A percentile compares a stretch with the other conserved stretches of the same genome.
phyloP scores from a whole-genome alignment of 2,888 invertebrate species.

The Clivina fossor region DNA sequence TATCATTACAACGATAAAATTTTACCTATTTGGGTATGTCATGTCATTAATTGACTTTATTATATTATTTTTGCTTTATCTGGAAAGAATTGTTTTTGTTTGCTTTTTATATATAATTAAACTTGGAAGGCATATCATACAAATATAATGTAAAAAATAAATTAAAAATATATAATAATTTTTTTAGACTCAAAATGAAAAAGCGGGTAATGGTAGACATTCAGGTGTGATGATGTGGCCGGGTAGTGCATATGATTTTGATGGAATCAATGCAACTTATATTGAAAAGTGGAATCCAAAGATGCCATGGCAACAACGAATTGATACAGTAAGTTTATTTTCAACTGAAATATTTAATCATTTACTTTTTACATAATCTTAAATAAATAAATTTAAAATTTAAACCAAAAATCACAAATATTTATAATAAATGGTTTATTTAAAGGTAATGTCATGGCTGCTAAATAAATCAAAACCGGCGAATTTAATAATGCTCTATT shows the following conservation, averaged over 20 bases:
- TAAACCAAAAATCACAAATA: too few relatives aligned
- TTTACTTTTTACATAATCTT: background rate
- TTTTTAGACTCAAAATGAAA: conserved; percentile 61
- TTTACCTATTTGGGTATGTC: conserved; percentile 62
- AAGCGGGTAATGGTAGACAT: conserved; percentile 54
- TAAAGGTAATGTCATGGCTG: conserved; percentile 61
- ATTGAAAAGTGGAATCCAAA: conserved; percentile 50
- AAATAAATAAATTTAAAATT: conserved; percentile 9
- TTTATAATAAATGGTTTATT: too few relatives aligned
- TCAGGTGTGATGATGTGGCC: conserved; percentile 75
- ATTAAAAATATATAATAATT: conserved; percentile 33
- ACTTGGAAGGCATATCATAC: conserved; percentile 15
- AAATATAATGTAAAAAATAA: conserved; percentile 16
- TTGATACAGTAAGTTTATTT: conserved; percentile 54
- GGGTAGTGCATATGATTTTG: conserved; percentile 59
- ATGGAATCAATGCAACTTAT: conserved; percentile 55
- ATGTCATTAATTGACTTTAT: conserved; percentile 12
- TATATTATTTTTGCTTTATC: conserved; percentile 11
- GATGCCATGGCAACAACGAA: conserved; percentile 56
- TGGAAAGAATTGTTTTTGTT: conserved; percentile 3
- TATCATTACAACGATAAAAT: conserved; percentile 60
- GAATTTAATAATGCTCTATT: conserved; percentile 69
- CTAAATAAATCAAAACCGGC: conserved; percentile 60
- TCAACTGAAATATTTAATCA: too few relatives aligned
- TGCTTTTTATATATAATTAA: conserved; percentile 8